Percentiles rank a stretch among this genome's conserved stretches.
Conservation (phyloP, 1,140 invertebrate species). For the Formica selysi region DNA sequence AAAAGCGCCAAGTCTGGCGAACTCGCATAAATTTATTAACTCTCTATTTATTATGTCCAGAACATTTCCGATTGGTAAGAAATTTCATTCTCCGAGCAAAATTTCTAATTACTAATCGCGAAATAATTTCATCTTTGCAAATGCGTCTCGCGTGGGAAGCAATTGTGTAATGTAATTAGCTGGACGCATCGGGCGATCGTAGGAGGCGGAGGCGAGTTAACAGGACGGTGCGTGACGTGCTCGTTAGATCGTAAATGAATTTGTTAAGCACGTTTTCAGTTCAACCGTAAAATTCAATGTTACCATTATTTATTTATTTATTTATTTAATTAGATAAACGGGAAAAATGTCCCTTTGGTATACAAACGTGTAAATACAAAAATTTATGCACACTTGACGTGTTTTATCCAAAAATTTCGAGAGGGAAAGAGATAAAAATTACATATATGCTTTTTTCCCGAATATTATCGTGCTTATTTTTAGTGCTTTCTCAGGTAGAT, state of each 20-base stretch:
- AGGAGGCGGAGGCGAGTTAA: neutral
- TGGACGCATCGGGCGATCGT: constrained; percentile 37
- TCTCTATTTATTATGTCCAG: neutral
- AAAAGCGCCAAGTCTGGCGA: constrained; percentile 15
- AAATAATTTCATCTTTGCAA: constrained; percentile 14
- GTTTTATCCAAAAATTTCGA: neutral
- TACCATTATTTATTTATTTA: neutral
- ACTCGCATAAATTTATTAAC: constrained; percentile 21
- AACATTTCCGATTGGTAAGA: neutral
- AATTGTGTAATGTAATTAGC: constrained; percentile 42
- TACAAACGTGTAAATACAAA: too few species aligned
- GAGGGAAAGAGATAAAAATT: neutral
- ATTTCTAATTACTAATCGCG: constrained; percentile 26
- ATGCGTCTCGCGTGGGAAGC: constrained; percentile 22
- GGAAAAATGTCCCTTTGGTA: too few species aligned
- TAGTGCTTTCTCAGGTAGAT: neutral
- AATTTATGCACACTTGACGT: neutral
- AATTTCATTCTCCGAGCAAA: neutral
- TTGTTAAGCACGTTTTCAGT: constrained; percentile 12
- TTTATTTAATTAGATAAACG: too few species aligned
- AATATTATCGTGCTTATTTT: neutral
- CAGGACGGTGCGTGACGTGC: constrained; percentile 13
- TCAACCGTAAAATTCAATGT: neutral
- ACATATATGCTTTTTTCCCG: neutral
- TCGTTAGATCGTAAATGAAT: constrained; percentile 46